A percentile compares a stretch with the other conserved stretches of the same genome.
Conservation (phyloP, 2,797 vertebrate genomes). For the Anguilla marmorata region DNA sequence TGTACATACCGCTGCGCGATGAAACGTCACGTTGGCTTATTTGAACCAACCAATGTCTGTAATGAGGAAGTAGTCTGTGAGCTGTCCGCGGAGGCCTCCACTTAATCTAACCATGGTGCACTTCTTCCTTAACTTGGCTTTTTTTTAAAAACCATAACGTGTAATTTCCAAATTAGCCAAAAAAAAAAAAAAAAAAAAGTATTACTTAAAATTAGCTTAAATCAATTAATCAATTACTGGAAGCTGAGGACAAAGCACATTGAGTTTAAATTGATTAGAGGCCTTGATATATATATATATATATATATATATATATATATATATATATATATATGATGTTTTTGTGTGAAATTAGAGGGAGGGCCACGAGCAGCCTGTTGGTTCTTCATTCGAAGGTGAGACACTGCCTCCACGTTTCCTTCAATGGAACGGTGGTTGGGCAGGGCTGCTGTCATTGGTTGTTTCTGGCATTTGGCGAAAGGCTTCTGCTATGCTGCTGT, state of each 20-base stretch:
- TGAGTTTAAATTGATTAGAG: not conserved
- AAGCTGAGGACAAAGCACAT: not conserved
- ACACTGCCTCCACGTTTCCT: constrained; percentile 99
- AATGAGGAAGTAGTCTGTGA: constrained; percentile 68
- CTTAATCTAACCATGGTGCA: not conserved
- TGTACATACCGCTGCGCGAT: not conserved
- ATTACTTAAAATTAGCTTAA: not conserved
- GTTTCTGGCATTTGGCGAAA: constrained; percentile 96
- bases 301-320: not conserved
- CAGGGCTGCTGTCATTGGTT: constrained; percentile 97
- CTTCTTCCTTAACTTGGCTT: not conserved
- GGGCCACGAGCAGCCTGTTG: constrained; percentile 78
- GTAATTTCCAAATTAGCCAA: not conserved
- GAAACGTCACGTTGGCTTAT: constrained; percentile 71
- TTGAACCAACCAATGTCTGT: constrained; percentile 77
- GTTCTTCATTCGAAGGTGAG: constrained; percentile 98
- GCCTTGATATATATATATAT: not conserved
- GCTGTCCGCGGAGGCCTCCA: constrained; percentile 68
- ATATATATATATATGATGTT: constrained; percentile 43
- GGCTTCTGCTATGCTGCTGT: constrained; percentile 81
- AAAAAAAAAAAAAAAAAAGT: not conserved
- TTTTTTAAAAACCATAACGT: not conserved
- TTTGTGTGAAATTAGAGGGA: constrained; percentile 90
- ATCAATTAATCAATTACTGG: no score
- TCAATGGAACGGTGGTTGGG: constrained; percentile 95